A percentile compares a stretch with the other conserved stretches of the same genome.
Conservation (phyloP, 2,888 invertebrate genomes). For the Charanyca ferruginea region DNA sequence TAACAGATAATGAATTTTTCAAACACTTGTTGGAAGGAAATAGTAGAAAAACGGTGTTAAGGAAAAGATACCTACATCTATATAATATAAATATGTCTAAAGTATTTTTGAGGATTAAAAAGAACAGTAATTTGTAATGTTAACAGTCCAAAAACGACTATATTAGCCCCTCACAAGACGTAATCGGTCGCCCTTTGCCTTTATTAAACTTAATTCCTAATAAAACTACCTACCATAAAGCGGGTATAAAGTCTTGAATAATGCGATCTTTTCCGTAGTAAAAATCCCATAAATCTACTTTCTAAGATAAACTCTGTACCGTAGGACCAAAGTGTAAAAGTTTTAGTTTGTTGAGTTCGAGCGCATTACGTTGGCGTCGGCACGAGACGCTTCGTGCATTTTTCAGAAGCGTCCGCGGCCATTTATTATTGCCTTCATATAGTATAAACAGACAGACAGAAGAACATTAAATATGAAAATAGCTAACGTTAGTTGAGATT, state of each 20-base stretch:
- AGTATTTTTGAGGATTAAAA: no score
- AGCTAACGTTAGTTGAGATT: conserved; percentile 4
- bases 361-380: conserved; percentile 55
- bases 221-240: conserved; percentile 49
- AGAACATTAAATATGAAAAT: conserved; percentile 38
- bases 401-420: conserved; percentile 53
- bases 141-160: not conserved
- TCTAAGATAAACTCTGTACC: conserved; percentile 70
- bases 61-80: no score
- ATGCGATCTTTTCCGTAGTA: conserved; percentile 63
- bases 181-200: conserved; percentile 7
- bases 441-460: conserved; percentile 37
- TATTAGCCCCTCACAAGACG: conserved; percentile 13
- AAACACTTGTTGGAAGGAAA: no score
- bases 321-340: conserved; percentile 68
- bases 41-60: no score
- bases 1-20: not conserved
- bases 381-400: conserved; percentile 58
- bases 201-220: conserved; percentile 46
- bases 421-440: conserved; percentile 55
- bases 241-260: conserved; percentile 61
- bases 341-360: conserved; percentile 66
- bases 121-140: not conserved
- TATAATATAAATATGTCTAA: no score
- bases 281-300: conserved; percentile 76